Evolutionary conservation across 2,888 invertebrate species (phyloP).

Genomic region (Chouioia cunea): DNA sequence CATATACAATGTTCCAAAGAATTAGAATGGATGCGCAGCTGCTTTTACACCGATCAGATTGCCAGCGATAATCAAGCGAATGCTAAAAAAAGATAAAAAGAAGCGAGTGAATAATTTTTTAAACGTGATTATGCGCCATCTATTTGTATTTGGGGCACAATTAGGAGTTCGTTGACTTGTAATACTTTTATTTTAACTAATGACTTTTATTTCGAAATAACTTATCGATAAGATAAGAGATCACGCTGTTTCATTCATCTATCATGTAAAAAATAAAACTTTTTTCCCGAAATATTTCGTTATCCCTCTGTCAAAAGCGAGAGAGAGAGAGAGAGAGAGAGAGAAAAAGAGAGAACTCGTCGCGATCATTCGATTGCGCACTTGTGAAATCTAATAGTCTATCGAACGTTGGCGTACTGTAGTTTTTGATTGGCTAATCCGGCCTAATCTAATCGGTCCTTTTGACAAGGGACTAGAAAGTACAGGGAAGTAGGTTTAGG

Average conservation of each 20-base stretch:
- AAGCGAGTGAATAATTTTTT: too few relatives aligned
- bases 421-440: conserved; percentile 69
- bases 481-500: conserved; percentile 25
- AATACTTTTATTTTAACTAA: too few relatives aligned
- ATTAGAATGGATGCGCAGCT: conserved; percentile 40
- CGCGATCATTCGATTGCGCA: conserved; percentile 66
- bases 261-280: not conserved
- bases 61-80: conserved; percentile 34
- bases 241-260: too few relatives aligned
- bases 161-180: too few relatives aligned
- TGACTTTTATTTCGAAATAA: too few relatives aligned
- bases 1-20: not conserved
- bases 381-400: conserved; percentile 66
- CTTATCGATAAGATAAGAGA: too few relatives aligned
- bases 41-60: conserved; percentile 47
- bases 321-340: not conserved
- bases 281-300: too few relatives aligned
- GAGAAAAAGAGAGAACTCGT: conserved; percentile 28
- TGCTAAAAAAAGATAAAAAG: conserved; percentile 26
- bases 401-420: conserved; percentile 62
- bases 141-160: too few relatives aligned
- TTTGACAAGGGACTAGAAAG: conserved; percentile 47
- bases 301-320: too few relatives aligned
- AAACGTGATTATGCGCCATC: too few relatives aligned
- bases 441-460: conserved; percentile 66